phyloP scores from a whole-genome alignment of 2,113 vertebrate species.

The Myrmophylax atrothorax region DNA sequence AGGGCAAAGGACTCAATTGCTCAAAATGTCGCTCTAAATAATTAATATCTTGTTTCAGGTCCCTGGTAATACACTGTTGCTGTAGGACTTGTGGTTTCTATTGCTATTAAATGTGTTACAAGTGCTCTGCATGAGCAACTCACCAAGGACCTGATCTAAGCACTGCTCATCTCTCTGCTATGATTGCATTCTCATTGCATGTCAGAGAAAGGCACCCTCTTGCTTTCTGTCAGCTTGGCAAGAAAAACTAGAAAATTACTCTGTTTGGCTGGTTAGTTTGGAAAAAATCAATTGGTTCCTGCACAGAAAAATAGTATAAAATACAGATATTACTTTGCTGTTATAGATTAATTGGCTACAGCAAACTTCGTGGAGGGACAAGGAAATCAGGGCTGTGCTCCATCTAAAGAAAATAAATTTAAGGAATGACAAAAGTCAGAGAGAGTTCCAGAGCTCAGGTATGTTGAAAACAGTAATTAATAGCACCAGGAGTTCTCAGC shows the following conservation, averaged over 20 bases:
- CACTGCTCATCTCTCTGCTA: neutral
- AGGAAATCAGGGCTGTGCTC: neutral
- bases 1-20: slow-evolving; percentile 8
- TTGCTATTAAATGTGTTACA: neutral
- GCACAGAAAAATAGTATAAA: neutral
- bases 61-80: neutral
- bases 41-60: slow-evolving; percentile 38
- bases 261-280: neutral
- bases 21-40: slow-evolving; percentile 54
- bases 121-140: neutral
- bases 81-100: neutral
- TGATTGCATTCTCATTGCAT: neutral
- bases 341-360: neutral
- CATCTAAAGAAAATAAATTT: neutral
- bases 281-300: neutral
- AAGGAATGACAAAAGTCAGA: neutral
- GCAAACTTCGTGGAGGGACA: neutral
- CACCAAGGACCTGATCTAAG: neutral
- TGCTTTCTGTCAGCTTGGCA: neutral
- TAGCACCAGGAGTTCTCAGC: neutral
- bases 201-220: neutral
- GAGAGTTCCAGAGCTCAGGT: neutral
- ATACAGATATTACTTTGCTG: neutral
- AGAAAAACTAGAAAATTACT: neutral
- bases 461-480: neutral